These are phyloP conservation scores for Laterallus jamaicensis DNA, from an alignment of 2,113 vertebrate species.

Conservation along the genomic window DNA sequence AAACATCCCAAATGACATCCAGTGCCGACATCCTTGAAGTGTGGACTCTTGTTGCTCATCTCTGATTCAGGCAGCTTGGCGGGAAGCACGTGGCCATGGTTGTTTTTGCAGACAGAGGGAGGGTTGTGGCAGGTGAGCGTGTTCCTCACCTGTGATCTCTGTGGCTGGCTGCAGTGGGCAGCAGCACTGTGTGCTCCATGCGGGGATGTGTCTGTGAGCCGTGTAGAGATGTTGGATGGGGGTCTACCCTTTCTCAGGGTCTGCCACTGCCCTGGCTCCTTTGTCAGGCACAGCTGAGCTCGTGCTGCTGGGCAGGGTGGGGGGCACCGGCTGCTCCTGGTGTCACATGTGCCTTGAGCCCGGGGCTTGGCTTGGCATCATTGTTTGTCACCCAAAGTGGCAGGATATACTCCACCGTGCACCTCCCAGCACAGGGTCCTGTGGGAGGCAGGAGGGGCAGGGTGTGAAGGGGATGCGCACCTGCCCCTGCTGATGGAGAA, in stretches of 20 bases:
- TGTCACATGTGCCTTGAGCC: fast-evolving
- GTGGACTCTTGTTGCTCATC: slow-evolving; percentile 6
- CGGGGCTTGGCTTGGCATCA: not conserved
- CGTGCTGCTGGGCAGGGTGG: fast-evolving
- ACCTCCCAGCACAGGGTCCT: not conserved
- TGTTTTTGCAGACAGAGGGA: not conserved
- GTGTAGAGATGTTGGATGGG: fast-evolving
- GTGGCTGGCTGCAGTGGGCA: fast-evolving
- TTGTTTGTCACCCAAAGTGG: not conserved
- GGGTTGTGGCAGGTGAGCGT: not conserved
- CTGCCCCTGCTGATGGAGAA: fast-evolving
- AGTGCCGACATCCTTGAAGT: not conserved
- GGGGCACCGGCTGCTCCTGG: not conserved
- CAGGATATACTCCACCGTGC: not conserved
- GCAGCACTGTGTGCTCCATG: not conserved
- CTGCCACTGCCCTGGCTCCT: not conserved
- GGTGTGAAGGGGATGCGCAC: fast-evolving
- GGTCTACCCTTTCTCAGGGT: not conserved
- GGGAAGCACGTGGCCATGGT: not conserved
- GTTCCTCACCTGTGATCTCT: not conserved
- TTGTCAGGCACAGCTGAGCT: not conserved
- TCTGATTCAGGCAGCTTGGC: not conserved
- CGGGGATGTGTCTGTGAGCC: fast-evolving
- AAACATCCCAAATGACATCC: not conserved
- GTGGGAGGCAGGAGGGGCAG: not conserved